Evolutionary conservation across 2,113 vertebrate genomes (phyloP), one percentile per base, ranked within the genome.

Genomic region (Scartelaos histophorus): DNA sequence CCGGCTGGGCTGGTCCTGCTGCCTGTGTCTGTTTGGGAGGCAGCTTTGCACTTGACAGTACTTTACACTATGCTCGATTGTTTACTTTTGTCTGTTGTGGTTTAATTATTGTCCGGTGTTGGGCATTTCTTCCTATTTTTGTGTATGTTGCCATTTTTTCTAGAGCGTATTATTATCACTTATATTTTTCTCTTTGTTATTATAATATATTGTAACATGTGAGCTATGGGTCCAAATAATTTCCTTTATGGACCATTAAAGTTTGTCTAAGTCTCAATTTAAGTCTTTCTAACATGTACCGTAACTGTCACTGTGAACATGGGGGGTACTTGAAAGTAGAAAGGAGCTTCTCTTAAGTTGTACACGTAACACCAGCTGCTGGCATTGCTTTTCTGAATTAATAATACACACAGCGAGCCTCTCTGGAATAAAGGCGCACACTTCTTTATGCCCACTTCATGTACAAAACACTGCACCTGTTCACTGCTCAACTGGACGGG

Each of bases 371-470:
- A 81, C 89, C 93, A 94, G 92, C 93, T 94, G 93, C 91, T 65
- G 85, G 88, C 86, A 84, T 78, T 80, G 84, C 84, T 81, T 91
- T 91, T 90, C 87, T 93, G 91, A 94, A 94, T 94, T 90, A 93
- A 94, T 93, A 93, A 92, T 89, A 90, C 77, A 85, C 74, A 83
- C 29, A 29, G 84, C 86, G 85, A 81, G 80, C 89, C 85, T 87
- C 91, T 93, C 83, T 85, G 85, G 78, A 90, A 92, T 91, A 93
- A 93, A 93, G 67, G 88, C 83, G 67, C 29, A 87, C 78, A 29
- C 29, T 29, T 29, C 29, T 29, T 70, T 67, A 58, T 75, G 78
- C 74, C 84, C 74, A 73, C 61, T 73, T 47, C 66, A 73, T 69
- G 69, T 72, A 81, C 78, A 88, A 86, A 90, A 88, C 85, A 82